phyloP scores from a whole-genome alignment of 1,140 invertebrate genomes.

The Drosophila ficusphila region DNA sequence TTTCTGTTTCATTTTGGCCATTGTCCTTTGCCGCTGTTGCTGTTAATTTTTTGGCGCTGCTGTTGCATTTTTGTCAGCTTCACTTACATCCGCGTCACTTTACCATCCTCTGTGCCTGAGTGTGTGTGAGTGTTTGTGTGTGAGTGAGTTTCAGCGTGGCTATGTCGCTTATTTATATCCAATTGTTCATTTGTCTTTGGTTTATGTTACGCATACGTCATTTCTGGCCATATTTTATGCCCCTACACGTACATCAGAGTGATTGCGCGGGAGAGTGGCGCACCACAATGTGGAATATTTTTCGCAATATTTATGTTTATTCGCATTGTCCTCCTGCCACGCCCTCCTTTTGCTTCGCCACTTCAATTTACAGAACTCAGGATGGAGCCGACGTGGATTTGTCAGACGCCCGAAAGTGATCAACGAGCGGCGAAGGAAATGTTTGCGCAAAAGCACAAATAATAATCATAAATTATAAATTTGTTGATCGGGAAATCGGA shows the following conservation, averaged over 20 bases:
- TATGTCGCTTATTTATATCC: constrained; percentile 77
- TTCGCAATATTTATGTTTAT: constrained; percentile 72
- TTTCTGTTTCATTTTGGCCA: constrained; percentile 54
- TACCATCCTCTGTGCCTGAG: constrained; percentile 10
- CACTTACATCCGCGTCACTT: constrained; percentile 55
- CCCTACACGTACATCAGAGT: constrained; percentile 34
- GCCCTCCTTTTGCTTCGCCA: constrained; percentile 36
- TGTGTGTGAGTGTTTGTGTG: constrained; percentile 19
- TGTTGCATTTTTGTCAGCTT: constrained; percentile 70
- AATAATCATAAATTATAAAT: constrained; percentile 35
- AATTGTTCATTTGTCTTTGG: constrained; percentile 83
- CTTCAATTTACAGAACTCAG: constrained; percentile 49
- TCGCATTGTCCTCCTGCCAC: constrained; percentile 42
- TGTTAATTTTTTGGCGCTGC: constrained; percentile 76
- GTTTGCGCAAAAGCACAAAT: constrained; percentile 1
- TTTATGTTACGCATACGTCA: constrained; percentile 82
- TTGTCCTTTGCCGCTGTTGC: constrained; percentile 58
- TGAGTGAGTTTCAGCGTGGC: constrained; percentile 22
- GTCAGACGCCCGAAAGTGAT: constrained; percentile 38
- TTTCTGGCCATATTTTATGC: constrained; percentile 77
- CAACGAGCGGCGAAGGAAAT: constrained; percentile 19
- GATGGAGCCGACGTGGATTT: constrained; percentile 37
- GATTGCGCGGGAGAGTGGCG: constrained; percentile 30
- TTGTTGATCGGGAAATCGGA: constrained; percentile 16
- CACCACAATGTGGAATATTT: constrained; percentile 76